phyloP scores from a whole-genome alignment of 2,113 vertebrate genomes.

The Gopherus flavomarginatus region DNA sequence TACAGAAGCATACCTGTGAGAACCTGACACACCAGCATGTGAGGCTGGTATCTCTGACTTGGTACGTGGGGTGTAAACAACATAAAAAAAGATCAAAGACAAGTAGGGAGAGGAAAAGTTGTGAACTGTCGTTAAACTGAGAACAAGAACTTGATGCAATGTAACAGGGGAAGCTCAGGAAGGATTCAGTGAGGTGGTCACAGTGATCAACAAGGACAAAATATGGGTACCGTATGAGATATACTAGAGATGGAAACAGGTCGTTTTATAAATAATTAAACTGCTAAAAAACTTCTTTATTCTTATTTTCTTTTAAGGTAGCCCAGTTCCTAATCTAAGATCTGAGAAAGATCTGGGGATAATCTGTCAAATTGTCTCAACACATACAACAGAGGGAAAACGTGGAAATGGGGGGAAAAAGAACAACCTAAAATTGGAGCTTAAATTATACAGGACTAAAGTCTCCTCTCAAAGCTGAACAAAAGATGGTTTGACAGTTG shows the following conservation, averaged over 20 bases:
- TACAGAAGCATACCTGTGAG: accelerated
- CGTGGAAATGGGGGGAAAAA: neutral
- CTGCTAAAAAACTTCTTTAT: too few relatives aligned
- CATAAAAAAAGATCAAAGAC: accelerated
- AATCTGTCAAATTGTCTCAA: neutral
- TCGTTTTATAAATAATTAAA: too few relatives aligned
- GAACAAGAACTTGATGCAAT: neutral
- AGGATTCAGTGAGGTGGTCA: accelerated
- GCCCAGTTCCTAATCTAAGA: neutral
- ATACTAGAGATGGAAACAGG: too few relatives aligned
- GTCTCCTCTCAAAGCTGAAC: neutral
- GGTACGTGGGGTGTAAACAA: neutral
- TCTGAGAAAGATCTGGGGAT: neutral
- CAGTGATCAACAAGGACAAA: accelerated
- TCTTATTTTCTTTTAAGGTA: too few relatives aligned
- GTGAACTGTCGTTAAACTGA: neutral
- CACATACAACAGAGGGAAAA: neutral
- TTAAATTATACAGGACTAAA: neutral
- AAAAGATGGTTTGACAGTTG: neutral
- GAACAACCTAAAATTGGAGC: neutral
- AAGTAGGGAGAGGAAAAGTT: accelerated
- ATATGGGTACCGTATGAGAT: too few relatives aligned
- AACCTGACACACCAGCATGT: accelerated
- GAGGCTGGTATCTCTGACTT: neutral
- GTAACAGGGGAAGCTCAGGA: neutral